Evolutionary conservation across 2,888 invertebrate genomes (phyloP), one percentile per base, ranked within the genome.

Genomic region (Vandiemenella viatica): DNA sequence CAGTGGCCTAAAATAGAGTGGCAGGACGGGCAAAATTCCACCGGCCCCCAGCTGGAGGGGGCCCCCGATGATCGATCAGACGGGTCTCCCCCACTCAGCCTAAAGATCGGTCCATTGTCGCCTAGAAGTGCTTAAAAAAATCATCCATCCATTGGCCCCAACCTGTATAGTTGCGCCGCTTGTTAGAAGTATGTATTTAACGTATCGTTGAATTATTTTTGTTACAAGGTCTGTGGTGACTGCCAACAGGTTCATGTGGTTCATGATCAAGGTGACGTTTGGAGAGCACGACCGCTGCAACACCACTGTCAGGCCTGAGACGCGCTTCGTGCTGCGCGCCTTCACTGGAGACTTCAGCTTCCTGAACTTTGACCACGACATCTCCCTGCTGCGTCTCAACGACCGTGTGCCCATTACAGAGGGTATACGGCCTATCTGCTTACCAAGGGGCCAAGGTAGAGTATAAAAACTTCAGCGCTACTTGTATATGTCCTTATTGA

Each of bases 191-290:
- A n/a, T n/a, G n/a, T n/a, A n/a, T n/a, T n/a, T n/a, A n/a, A n/a
- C n/a, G n/a, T n/a, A n/a, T n/a, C n/a, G n/a, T n/a, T n/a, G n/a
- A n/a, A n/a, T n/a, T n/a, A n/a, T n/a, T n/a, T n/a, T n/a, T n/a
- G n/a, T n/a, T n/a, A n/a, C n/a, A n/a, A n/a, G n/a, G n/a, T n/a
- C n/a, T n/a, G n/a, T n/a, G n/a, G n/a, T n/a, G n/a, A n/a, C n/a
- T n/a, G n/a, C n/a, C n/a, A n/a, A 56, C 71, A 85, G 86, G 56
- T 88, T 88, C 65, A 85, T 88, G 83, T 88, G 88, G 88, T 88
- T 88, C 68, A 83, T 89, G 85, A 85, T 89, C 64, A 86, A 84
- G 67, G 84, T 87, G 55, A 84, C 87, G 13, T 83, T 89, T 58
- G 89, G 88, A 0, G 89, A 89, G 64, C 87, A 88, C 64, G 82